These are phyloP conservation scores for Lagorchestes hirsutus DNA, from an alignment of 2,797 vertebrate genomes.

Conservation along the genomic window DNA sequence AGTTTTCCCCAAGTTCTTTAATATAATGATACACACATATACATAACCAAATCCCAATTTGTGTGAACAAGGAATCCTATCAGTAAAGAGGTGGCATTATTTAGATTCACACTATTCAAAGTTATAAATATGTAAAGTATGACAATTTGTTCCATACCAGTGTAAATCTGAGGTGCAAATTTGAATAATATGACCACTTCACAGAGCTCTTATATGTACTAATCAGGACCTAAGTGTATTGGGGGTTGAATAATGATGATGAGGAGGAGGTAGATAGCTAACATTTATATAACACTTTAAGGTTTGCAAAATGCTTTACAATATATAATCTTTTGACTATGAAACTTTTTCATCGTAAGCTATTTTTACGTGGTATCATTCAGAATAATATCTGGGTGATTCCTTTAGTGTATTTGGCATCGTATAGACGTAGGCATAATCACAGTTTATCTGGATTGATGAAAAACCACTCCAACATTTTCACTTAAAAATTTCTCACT, in stretches of 20 bases:
- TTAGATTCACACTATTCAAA: not conserved
- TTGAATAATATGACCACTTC: not conserved
- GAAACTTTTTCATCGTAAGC: not conserved
- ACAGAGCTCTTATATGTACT: not conserved
- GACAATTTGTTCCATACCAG: not conserved
- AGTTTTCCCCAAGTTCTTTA: not conserved
- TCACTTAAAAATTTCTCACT: conserved; percentile 46
- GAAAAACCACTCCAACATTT: conserved; percentile 32
- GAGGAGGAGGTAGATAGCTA: not conserved
- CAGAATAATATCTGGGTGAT: conserved; percentile 42
- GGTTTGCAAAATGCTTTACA: not conserved
- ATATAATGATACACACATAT: not conserved
- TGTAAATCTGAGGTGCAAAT: not conserved
- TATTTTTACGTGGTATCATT: not conserved
- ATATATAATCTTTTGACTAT: not conserved
- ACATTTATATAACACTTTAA: not conserved
- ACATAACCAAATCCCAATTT: not conserved
- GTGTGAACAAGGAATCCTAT: not conserved
- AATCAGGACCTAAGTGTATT: not conserved
- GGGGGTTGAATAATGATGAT: not conserved
- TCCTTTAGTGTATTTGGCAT: conserved; percentile 37
- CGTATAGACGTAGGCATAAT: conserved; percentile 20
- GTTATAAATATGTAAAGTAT: not conserved
- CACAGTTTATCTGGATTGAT: conserved; percentile 34
- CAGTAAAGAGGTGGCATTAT: not conserved